Percentiles rank a stretch among this genome's conserved stretches.
Conservation (phyloP, 92 coral and sea anemone species). For the Pocillopora grandis region DNA sequence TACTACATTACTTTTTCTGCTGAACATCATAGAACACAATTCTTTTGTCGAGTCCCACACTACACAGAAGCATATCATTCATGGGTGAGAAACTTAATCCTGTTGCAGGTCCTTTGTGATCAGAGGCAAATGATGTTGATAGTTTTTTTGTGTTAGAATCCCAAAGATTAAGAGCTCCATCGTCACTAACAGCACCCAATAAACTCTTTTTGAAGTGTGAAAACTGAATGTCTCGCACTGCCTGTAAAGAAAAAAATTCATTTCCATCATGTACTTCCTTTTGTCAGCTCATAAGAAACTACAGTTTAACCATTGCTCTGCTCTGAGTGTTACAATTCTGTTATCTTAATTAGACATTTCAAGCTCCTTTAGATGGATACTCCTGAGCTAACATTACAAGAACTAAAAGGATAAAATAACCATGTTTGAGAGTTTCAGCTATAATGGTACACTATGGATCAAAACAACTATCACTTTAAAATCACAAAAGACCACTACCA, state of each 20-base stretch:
- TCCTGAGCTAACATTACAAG: no score
- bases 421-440: no score
- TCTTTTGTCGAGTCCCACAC: slow-evolving; percentile 89
- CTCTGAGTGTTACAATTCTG: no score
- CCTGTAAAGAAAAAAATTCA: slow-evolving; percentile 45
- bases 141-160: slow-evolving; percentile 87
- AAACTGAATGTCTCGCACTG: slow-evolving; percentile 81
- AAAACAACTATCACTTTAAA: no score
- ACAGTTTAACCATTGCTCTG: neutral
- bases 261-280: neutral
- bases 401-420: no score
- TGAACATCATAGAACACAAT: slow-evolving; percentile 95
- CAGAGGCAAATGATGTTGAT: slow-evolving; percentile 80
- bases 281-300: neutral
- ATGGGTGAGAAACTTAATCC: slow-evolving; percentile 92
- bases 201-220: slow-evolving; percentile 92
- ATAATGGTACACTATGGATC: no score
- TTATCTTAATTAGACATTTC: no score
- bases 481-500: no score
- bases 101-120: slow-evolving; percentile 94
- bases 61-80: slow-evolving; percentile 95
- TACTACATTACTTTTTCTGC: slow-evolving; percentile 77
- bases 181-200: slow-evolving; percentile 96
- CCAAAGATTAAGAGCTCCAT: slow-evolving; percentile 97
- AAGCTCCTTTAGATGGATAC: no score